Base-by-base conservation (phyloP, 2,113 vertebrate species). In the Gasterosteus aculeatus region DNA sequence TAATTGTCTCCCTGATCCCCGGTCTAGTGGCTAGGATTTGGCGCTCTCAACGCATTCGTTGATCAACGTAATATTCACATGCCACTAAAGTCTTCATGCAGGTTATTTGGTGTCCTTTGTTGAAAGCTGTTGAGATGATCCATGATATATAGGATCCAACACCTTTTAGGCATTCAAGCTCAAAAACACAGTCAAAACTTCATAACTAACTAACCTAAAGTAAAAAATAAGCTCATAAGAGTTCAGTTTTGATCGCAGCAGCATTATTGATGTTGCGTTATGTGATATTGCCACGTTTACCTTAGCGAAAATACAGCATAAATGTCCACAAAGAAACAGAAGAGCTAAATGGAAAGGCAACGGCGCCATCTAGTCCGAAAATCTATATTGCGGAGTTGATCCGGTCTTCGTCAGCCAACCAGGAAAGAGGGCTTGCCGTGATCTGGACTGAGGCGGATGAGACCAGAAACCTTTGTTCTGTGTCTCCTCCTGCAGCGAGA, bases 391-490 rank as follows among this genome's bases (percentile, higher is more conserved):
- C 71, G 8, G 8, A 75, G 68, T 73, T 62, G 88, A 89, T 85
- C 90, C 86, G 91, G 91, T 90, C 89, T 89, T 86, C 87, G 75
- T 87, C 89, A 92, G 87, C 92, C 90, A 93, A 92, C 91, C 88
- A 90, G 90, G 91, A 87, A 91, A 88, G 88, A 89, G 85, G 89
- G 90, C 69, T 92, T 90, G 86, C 84, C 85, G 82, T 77, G 91
- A 92, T 93, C 90, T 86, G 92, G 89, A 91, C 90, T 88, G 84
- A 91, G 80, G 91, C 91, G 89, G 90, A 92, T 89, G 82, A 88
- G 91, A 92, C 92, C 91, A 92, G 90, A 87, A 89, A 91, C 90
- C 88, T 87, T 92, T 92, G 91, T 93, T 91, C 90, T 76, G 83
- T 61, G 42, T 76, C 76, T 71, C 57, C 64, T 81, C 75, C 61